phyloP scores from a whole-genome alignment of 2,888 invertebrate species.

The Cosmopolites sordidus region DNA sequence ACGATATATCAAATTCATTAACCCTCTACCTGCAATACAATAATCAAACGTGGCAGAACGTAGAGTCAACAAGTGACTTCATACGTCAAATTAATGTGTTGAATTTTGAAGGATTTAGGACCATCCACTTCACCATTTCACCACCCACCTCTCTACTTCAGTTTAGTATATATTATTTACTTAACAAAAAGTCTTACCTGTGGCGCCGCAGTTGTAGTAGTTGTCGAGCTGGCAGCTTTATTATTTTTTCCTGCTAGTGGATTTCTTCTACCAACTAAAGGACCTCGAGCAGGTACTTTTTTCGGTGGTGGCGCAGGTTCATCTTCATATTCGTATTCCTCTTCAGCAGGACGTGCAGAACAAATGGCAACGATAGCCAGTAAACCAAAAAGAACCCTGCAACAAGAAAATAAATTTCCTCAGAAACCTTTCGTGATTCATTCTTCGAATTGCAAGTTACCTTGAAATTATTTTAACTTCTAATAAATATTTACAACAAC shows the following conservation, averaged over 20 bases:
- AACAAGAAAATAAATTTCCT: too few relatives aligned
- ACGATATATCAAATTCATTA: too few relatives aligned
- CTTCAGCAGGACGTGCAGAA: conserved; percentile 44
- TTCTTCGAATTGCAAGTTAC: too few relatives aligned
- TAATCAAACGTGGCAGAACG: too few relatives aligned
- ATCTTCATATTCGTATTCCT: conserved; percentile 43
- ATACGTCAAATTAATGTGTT: too few relatives aligned
- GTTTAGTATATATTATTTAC: too few relatives aligned
- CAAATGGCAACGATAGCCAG: conserved; percentile 38
- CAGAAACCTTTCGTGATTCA: too few relatives aligned
- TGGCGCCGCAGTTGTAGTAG: conserved; percentile 43
- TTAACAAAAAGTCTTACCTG: conserved; percentile 14
- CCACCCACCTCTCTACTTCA: too few relatives aligned
- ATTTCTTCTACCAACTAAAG: conserved; percentile 44
- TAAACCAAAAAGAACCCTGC: conserved; percentile 41
- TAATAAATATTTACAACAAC: not conserved
- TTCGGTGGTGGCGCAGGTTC: conserved; percentile 43
- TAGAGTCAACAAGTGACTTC: too few relatives aligned
- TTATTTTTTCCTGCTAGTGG: conserved; percentile 40
- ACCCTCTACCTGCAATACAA: too few relatives aligned
- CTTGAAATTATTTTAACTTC: not conserved
- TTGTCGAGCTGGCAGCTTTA: conserved; percentile 40
- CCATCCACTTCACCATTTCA: too few relatives aligned
- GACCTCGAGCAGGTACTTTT: conserved; percentile 39
- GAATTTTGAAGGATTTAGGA: too few relatives aligned